Base-by-base conservation (phyloP, 2,888 invertebrate genomes). In the Nomada hirtipes region DNA sequence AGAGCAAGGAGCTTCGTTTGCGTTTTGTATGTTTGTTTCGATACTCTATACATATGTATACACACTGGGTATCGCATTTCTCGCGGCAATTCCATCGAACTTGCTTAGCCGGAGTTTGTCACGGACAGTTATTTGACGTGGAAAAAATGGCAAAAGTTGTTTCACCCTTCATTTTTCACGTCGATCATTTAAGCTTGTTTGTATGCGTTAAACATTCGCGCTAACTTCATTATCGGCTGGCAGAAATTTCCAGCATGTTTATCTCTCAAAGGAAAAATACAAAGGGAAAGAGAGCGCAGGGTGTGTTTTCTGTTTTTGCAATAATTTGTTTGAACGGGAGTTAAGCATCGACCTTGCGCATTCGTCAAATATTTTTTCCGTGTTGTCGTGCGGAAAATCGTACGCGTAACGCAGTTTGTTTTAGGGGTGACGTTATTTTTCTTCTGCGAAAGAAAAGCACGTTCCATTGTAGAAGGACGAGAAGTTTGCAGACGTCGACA, bases 51-150 rank as follows among this genome's bases (percentile, higher is more conserved):
- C 36, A 36, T 36, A 36, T 36, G 36, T 36, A 36, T 26, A 36
- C 36, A 7, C 36, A 36, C 15, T 15, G 61, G n/a, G 47, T 67
- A 57, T 63, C 55, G 42, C 26, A 23, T 57, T 23, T 13, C 64
- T 36, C 26, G 0, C 15, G 47, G 47, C 15, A 77, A 73, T 63
- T 65, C 42, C 20, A 60, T 53, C 44, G 29, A 47, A 53, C 18
- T 47, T 29, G 11, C 44, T 3, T n/a, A 23, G 52, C 36, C 4
- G 10, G 13, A 53, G 44, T 61, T 74, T 47, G 52, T 50, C 44
- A 29, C 13, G 13, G 67, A 74, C 77, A 55, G 44, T 73, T 74
- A 74, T 74, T 67, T 47, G 75, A 78, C 74, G 29, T 53, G 74
- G 65, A 55, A 78, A 74, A 78, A 78, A 78, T 78, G 61, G 20